Evolutionary conservation across 2,797 vertebrate genomes (phyloP).

Genomic region (Gymnopithys bicolor): DNA sequence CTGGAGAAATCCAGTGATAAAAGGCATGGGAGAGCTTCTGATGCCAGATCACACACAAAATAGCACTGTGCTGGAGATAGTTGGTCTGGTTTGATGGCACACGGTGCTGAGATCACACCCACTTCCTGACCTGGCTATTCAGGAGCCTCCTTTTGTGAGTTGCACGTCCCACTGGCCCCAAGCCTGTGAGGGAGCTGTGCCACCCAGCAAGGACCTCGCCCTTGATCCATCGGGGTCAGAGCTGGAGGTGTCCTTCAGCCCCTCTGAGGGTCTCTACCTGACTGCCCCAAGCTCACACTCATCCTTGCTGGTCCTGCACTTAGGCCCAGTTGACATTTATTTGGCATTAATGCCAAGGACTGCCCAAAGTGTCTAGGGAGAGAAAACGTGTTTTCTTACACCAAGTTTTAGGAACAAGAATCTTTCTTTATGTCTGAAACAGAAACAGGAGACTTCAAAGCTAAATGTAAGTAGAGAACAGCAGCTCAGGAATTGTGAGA

Average conservation of each 20-base stretch:
- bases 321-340: background rate
- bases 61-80: background rate
- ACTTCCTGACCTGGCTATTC: background rate
- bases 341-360: background rate
- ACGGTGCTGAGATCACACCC: background rate
- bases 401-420: background rate
- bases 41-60: background rate
- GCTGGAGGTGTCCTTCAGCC: background rate
- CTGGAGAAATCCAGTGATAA: background rate
- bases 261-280: background rate
- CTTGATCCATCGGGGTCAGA: background rate
- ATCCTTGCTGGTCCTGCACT: background rate
- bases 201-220: background rate
- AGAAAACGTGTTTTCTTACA: background rate
- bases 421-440: background rate
- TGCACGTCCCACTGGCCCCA: background rate
- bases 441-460: conserved; percentile 28
- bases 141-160: background rate
- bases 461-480: background rate
- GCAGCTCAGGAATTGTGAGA: background rate
- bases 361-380: background rate
- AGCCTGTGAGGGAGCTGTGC: background rate
- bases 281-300: background rate
- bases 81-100: background rate
- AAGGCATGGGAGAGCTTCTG: background rate